phyloP scores from a whole-genome alignment of 2,797 vertebrate genomes.

The Buceros bicornis region DNA sequence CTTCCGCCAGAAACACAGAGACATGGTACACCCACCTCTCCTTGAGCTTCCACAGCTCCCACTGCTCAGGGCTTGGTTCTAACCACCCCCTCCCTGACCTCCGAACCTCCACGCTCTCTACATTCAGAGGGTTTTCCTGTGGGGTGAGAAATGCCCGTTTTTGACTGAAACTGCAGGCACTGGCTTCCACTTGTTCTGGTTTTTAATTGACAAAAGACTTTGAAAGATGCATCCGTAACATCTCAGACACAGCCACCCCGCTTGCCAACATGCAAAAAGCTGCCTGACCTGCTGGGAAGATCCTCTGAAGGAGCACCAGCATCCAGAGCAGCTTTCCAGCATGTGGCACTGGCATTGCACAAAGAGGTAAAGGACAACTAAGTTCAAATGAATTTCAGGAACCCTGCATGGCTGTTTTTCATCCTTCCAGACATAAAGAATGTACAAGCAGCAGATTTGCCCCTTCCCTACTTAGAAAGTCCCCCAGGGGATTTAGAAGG shows the following conservation, averaged over 20 bases:
- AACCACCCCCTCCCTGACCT: background rate
- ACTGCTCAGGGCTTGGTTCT: background rate
- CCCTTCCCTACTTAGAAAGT: slow-evolving; percentile 56
- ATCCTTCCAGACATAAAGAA: slow-evolving; percentile 56
- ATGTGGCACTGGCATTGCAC: background rate
- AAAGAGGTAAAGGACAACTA: slow-evolving; percentile 25
- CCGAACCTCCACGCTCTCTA: background rate
- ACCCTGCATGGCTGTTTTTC: background rate
- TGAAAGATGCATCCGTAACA: background rate
- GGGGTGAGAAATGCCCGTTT: background rate
- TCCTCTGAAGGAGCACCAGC: background rate
- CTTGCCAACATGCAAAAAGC: background rate
- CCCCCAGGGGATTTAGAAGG: slow-evolving; percentile 58
- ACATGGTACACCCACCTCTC: background rate
- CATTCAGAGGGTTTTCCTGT: background rate
- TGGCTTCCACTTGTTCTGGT: background rate
- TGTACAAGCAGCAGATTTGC: background rate
- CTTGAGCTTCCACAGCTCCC: background rate
- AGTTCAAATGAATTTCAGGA: slow-evolving; percentile 47
- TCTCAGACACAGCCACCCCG: background rate
- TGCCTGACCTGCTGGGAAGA: background rate
- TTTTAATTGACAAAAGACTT: background rate
- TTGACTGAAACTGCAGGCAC: background rate
- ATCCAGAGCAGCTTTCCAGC: background rate
- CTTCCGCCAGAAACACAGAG: background rate